Percentiles rank a stretch among this genome's conserved stretches.
Evolutionary conservation across 1,140 invertebrate genomes (phyloP).

Genomic region (Calephelis nemesis): DNA sequence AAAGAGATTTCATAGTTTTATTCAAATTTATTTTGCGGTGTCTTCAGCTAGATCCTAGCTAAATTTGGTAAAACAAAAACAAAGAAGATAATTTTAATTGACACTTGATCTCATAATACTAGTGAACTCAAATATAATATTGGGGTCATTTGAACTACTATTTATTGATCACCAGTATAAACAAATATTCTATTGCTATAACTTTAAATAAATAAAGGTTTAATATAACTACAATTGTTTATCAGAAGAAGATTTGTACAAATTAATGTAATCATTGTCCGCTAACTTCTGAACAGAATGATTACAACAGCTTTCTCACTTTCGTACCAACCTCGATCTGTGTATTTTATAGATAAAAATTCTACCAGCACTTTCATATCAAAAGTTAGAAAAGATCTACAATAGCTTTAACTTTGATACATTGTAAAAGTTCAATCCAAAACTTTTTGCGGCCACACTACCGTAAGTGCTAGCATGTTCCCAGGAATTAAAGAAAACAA

Average conservation of each 20-base stretch:
- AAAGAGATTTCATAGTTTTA: constrained; percentile 55
- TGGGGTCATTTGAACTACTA: constrained; percentile 46
- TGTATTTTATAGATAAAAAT: constrained; percentile 46
- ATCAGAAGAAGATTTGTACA: constrained; percentile 68
- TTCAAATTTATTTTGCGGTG: constrained; percentile 67
- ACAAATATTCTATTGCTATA: constrained; percentile 68
- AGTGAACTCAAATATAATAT: constrained; percentile 42
- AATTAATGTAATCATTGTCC: constrained; percentile 65
- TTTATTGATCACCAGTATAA: constrained; percentile 48
- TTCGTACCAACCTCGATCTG: constrained; percentile 72
- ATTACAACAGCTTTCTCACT: constrained; percentile 56
- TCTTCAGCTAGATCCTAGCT: constrained; percentile 60
- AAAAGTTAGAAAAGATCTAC: constrained; percentile 76
- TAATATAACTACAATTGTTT: constrained; percentile 72
- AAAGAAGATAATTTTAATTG: constrained; percentile 55
- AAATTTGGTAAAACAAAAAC: constrained; percentile 60
- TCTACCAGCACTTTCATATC: constrained; percentile 76
- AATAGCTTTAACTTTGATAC: constrained; percentile 61
- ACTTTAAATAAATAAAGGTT: constrained; percentile 74
- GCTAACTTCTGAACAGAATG: constrained; percentile 34
- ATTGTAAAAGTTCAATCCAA: constrained; percentile 67
- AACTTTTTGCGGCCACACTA: constrained; percentile 58
- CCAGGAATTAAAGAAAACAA: constrained; percentile 71
- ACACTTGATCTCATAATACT: constrained; percentile 41
- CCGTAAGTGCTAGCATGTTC: constrained; percentile 61